Evolutionary conservation across 2,113 vertebrate species (phyloP).

Genomic region (Piaya cayana): DNA sequence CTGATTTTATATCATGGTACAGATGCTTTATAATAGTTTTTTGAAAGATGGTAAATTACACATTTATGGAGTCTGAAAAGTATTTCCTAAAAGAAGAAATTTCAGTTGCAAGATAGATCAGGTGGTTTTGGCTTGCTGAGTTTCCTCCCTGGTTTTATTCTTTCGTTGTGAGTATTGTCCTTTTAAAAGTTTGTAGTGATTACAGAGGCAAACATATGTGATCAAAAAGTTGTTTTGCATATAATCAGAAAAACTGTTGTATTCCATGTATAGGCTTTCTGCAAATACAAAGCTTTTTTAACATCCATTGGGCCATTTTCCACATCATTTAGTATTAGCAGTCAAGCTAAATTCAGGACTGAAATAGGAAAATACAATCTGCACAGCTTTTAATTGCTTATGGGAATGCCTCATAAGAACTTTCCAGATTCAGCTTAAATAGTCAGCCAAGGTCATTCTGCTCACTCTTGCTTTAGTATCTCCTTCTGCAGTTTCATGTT

Average conservation of each 20-base stretch:
- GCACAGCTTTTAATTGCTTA: neutral
- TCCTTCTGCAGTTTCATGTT: neutral
- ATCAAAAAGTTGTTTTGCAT: neutral
- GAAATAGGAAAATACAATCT: neutral
- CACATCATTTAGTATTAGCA: neutral
- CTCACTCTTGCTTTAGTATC: neutral
- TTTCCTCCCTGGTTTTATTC: neutral
- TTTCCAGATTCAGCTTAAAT: neutral
- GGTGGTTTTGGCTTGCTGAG: neutral
- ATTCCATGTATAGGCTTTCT: neutral
- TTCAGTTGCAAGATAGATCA: neutral
- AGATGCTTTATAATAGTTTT: neutral
- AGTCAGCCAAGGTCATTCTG: neutral
- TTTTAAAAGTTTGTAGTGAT: neutral
- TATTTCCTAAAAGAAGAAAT: neutral
- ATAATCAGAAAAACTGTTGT: neutral
- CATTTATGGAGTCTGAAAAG: neutral
- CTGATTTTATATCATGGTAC: neutral
- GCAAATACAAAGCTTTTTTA: neutral
- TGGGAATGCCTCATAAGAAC: neutral
- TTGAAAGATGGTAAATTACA: neutral
- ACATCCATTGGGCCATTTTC: neutral
- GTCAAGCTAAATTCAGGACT: neutral
- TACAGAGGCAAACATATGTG: neutral
- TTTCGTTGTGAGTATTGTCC: neutral